Conservation (phyloP, 2,113 vertebrate species). For the Dicrurus megarhynchus region DNA sequence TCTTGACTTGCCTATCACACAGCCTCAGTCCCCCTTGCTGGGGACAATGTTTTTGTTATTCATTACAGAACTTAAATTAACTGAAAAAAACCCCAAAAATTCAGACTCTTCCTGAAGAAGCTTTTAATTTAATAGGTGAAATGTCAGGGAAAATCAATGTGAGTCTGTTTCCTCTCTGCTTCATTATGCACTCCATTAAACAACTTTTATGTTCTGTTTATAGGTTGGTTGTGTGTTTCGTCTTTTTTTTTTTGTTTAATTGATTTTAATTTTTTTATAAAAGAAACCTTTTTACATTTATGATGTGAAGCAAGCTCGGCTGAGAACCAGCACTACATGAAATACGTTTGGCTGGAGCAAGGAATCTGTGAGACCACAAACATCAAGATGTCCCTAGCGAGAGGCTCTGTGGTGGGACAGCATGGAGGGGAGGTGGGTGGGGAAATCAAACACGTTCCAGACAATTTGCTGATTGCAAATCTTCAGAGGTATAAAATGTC, state of each 20-base stretch:
- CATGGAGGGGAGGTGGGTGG: fast-evolving
- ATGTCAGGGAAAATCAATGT: conserved; percentile 71
- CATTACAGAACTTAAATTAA: conserved; percentile 67
- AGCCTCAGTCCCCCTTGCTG: neutral
- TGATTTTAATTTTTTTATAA: conserved; percentile 33
- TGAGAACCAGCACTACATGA: conserved; percentile 48
- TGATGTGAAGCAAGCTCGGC: conserved; percentile 48
- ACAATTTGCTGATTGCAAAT: conserved; percentile 27
- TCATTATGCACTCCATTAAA: conserved; percentile 73
- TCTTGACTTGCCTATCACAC: conserved; percentile 10
- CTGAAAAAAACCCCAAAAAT: neutral
- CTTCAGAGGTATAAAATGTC: conserved; percentile 51
- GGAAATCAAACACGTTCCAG: conserved; percentile 17
- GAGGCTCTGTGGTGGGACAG: neutral
- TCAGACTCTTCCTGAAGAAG: conserved; percentile 69
- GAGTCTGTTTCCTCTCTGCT: conserved; percentile 67
- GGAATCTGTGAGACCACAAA: conserved; percentile 6
- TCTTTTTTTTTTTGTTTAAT: neutral
- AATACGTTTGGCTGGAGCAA: neutral
- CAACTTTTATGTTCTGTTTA: conserved; percentile 80
- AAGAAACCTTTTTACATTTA: conserved; percentile 58
- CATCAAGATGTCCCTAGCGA: conserved; percentile 16
- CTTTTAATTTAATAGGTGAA: conserved; percentile 80
- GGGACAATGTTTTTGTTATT: conserved; percentile 71
- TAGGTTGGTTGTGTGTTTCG: conserved; percentile 58